Evolutionary conservation across 2,888 invertebrate species (phyloP).

Genomic region (Congeria kusceri): DNA sequence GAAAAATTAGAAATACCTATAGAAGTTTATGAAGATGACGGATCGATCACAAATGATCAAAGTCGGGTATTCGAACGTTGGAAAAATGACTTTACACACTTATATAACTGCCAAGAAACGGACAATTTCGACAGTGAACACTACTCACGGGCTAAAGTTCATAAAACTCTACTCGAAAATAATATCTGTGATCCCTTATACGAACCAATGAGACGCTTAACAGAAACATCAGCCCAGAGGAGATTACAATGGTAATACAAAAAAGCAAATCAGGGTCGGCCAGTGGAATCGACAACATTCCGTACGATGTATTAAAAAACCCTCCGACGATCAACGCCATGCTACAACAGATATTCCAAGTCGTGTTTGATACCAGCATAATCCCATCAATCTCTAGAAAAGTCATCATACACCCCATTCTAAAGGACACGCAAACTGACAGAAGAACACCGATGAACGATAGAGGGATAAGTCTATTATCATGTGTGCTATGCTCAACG

Average conservation of each 20-base stretch:
- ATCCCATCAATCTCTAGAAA: slow-evolving; percentile 36
- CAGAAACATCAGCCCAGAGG: slow-evolving; percentile 21
- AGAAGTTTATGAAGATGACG: slow-evolving; percentile 19
- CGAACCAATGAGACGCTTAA: slow-evolving; percentile 11
- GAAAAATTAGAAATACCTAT: slow-evolving; percentile 23
- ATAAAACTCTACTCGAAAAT: slow-evolving; percentile 28
- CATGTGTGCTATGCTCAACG: too few relatives aligned
- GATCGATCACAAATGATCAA: neutral
- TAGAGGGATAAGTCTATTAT: slow-evolving; percentile 45
- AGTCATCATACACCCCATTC: slow-evolving; percentile 27
- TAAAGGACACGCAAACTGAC: slow-evolving; percentile 28
- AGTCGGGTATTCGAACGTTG: slow-evolving; percentile 28
- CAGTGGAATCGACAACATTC: slow-evolving; percentile 19
- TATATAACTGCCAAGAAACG: slow-evolving; percentile 31
- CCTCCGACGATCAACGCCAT: slow-evolving; percentile 15
- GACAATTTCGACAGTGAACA: slow-evolving; percentile 12
- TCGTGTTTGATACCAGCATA: slow-evolving; percentile 30
- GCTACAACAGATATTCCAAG: slow-evolving; percentile 33
- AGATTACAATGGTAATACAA: slow-evolving; percentile 18
- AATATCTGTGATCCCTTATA: slow-evolving; percentile 8
- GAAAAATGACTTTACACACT: slow-evolving; percentile 32
- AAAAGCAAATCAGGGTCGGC: slow-evolving; percentile 5
- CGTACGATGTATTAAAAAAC: slow-evolving; percentile 44
- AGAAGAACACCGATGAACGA: slow-evolving; percentile 41
- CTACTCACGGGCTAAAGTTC: slow-evolving; percentile 23